A percentile compares a stretch with the other conserved stretches of the same genome.
Evolutionary conservation across 2,797 vertebrate species (phyloP).

Genomic region (Varecia variegata): DNA sequence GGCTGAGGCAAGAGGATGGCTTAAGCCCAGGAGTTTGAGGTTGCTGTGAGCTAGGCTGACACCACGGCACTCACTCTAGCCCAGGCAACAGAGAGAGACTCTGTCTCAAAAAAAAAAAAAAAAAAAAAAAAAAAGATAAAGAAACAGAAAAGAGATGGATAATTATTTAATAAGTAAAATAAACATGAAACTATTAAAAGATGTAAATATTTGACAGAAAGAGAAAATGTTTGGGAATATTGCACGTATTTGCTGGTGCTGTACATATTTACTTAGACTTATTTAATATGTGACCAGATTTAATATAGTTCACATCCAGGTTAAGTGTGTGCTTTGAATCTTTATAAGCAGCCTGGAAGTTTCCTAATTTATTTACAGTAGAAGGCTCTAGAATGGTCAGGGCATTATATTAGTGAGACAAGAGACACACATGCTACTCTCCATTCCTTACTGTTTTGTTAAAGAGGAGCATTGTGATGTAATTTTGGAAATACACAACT

Average conservation of each 20-base stretch:
- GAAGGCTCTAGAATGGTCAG: conserved; percentile 43
- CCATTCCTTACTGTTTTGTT: not conserved
- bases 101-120: too few relatives aligned
- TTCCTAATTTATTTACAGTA: conserved; percentile 77
- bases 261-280: conserved; percentile 75
- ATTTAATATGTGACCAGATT: conserved; percentile 69
- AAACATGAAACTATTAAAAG: conserved; percentile 75
- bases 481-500: not conserved
- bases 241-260: conserved; percentile 66
- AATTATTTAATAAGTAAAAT: conserved; percentile 77
- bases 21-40: too few relatives aligned
- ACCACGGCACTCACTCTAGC: too few relatives aligned
- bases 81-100: too few relatives aligned
- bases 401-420: not conserved
- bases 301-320: conserved; percentile 63
- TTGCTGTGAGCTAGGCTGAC: too few relatives aligned
- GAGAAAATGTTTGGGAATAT: conserved; percentile 74
- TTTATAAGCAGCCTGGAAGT: conserved; percentile 65
- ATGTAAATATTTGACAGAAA: conserved; percentile 77
- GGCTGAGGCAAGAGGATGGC: too few relatives aligned
- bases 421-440: not conserved
- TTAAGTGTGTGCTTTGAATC: conserved; percentile 76
- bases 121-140: too few relatives aligned
- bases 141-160: conserved; percentile 53
- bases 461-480: not conserved